These are phyloP conservation scores for Enteromius treurensis DNA, from an alignment of 2,797 vertebrate genomes.

Conservation along the genomic window DNA sequence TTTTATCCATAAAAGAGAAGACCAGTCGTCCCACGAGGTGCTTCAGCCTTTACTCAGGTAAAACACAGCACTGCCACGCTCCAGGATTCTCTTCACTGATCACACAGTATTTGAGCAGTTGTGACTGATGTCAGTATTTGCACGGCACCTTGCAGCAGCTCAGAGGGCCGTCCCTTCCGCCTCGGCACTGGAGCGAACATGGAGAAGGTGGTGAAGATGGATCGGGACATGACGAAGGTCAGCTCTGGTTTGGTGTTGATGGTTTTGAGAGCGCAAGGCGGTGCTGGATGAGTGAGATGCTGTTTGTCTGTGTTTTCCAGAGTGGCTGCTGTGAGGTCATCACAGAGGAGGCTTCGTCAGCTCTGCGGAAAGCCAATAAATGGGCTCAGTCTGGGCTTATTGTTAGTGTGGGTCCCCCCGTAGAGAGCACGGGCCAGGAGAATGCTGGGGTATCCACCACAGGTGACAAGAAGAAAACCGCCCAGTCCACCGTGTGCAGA, in stretches of 20 bases:
- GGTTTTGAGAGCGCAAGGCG: neutral
- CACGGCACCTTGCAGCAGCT: slow-evolving; percentile 82
- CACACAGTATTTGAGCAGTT: neutral
- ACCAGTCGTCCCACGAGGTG: slow-evolving; percentile 98
- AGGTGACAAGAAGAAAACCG: slow-evolving; percentile 97
- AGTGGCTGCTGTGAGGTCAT: slow-evolving; percentile 95
- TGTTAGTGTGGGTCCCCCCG: slow-evolving; percentile 92
- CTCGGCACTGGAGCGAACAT: slow-evolving; percentile 98
- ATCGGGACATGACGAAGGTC: slow-evolving; percentile 99
- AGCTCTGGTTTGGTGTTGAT: neutral
- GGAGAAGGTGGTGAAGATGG: slow-evolving; percentile 99
- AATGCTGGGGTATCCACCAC: slow-evolving; percentile 84
- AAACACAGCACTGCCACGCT: too few species aligned
- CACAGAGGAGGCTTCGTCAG: slow-evolving; percentile 92
- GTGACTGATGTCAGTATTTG: neutral
- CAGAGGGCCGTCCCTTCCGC: slow-evolving; percentile 96
- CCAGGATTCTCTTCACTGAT: neutral
- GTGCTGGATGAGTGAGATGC: neutral
- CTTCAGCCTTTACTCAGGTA: slow-evolving; percentile 96
- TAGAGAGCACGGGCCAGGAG: slow-evolving; percentile 86
- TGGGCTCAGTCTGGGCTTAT: slow-evolving; percentile 99
- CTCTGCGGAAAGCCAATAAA: slow-evolving; percentile 94
- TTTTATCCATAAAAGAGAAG: slow-evolving; percentile 97
- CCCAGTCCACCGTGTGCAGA: slow-evolving; percentile 92
- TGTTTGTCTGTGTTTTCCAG: slow-evolving; percentile 68